These are phyloP conservation scores for Rafetus swinhoei DNA, from an alignment of 2,113 vertebrate species.

Conservation along the genomic window DNA sequence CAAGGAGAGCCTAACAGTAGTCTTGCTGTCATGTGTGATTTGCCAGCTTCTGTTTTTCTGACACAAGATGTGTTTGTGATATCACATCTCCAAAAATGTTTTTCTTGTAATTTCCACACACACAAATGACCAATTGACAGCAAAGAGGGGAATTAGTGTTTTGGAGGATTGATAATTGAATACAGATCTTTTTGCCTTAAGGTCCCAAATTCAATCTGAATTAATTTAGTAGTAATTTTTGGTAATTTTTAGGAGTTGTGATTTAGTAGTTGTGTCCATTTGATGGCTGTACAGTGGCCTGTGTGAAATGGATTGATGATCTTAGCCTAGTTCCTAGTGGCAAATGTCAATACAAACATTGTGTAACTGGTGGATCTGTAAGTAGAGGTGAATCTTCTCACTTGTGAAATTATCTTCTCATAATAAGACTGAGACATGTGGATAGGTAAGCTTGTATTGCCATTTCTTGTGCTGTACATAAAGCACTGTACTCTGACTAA, in stretches of 20 bases:
- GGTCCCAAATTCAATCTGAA: background rate
- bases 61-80: background rate
- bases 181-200: background rate
- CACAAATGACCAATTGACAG: background rate
- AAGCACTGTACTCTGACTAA: background rate
- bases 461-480: background rate
- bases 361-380: background rate
- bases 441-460: background rate
- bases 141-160: background rate
- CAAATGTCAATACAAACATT: background rate
- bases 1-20: background rate
- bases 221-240: background rate
- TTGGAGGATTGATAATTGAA: background rate
- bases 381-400: background rate
- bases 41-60: background rate
- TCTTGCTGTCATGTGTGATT: background rate
- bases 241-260: background rate
- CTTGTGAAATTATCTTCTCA: background rate
- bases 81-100: background rate
- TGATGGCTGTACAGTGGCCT: background rate
- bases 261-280: background rate
- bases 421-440: background rate
- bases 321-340: background rate
- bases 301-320: background rate
- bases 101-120: background rate